Evolutionary conservation across 2,797 vertebrate genomes (phyloP), one percentile per base, ranked within the genome.

Genomic region (Labroides dimidiatus): DNA sequence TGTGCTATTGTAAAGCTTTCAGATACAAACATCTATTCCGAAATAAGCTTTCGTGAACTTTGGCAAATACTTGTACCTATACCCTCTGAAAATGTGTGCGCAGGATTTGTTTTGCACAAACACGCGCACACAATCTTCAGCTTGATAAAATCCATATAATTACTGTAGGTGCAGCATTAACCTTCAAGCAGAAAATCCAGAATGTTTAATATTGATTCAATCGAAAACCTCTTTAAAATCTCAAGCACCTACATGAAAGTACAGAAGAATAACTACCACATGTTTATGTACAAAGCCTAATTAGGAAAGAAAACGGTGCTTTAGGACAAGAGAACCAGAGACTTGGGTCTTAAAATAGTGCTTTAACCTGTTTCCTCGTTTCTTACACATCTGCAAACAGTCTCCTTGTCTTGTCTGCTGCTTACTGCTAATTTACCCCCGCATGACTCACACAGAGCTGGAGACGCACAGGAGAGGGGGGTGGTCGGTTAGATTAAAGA

Each of bases 371-470:
- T 84, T 87, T 82, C 76, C 75, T 88, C 74, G 75, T 87, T 87
- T 84, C 56, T 79, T 58, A 47, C 77, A 89, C 84, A 90, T 88
- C 85, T 91, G 86, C 72, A 49, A 87, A 81, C 79, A 79, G 82
- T 89, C 86, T 85, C 36, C 77, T 50, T 66, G 60, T 84, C 86
- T 82, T 85, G 81, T 91, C 75, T 80, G 74, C 72, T 54, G 72
- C 77, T 82, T 62, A 53, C 78, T 73, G 62, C 82, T 77, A 85
- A 90, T 90, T 89, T 82, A 70, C 20, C 78, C 72, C 62, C 3
- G 10, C 36, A 50, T 89, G 82, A 90, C 82, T 88, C 73, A 72
- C 33, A 10, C 10, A 67, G 76, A 67, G 50, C 63, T 47, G 54
- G 64, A 82, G 75, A 77, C 62, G 63, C 74, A 54, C 68, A 20